phyloP scores from a whole-genome alignment of 2,888 invertebrate species.

The Catocala sponsa region DNA sequence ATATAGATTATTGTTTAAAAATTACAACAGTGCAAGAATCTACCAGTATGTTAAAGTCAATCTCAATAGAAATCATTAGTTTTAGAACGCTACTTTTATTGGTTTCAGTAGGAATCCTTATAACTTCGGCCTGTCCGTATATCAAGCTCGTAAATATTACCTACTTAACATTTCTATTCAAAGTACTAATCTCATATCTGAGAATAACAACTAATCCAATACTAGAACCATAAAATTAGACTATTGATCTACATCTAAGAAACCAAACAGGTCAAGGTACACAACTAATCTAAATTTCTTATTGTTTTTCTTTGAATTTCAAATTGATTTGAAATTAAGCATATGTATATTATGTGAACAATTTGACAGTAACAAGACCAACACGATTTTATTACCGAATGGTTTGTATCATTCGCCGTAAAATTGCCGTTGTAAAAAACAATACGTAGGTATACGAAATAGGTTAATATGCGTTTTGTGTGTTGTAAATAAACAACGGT shows the following conservation, averaged over 20 bases:
- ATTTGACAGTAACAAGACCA: constrained; percentile 19
- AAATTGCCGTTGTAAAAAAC: constrained; percentile 14
- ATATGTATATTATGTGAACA: constrained; percentile 5
- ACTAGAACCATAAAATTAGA: constrained; percentile 2
- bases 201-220: background rate
- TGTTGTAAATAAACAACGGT: constrained; percentile 19
- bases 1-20: too few species aligned
- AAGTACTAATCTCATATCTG: background rate
- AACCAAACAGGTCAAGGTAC: constrained; percentile 11
- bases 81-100: too few species aligned
- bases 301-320: constrained; percentile 13
- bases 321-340: background rate
- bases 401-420: constrained; percentile 20
- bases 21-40: too few species aligned
- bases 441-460: constrained; percentile 24
- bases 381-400: constrained; percentile 24
- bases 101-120: too few species aligned
- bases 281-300: constrained; percentile 4
- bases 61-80: too few species aligned
- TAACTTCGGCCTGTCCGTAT: too few species aligned
- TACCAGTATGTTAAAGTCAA: too few species aligned
- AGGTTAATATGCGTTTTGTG: constrained; percentile 41
- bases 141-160: too few species aligned
- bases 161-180: too few species aligned
- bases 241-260: background rate